Evolutionary conservation across 2,888 invertebrate genomes (phyloP).

Genomic region (Tetheella fluctuosa): DNA sequence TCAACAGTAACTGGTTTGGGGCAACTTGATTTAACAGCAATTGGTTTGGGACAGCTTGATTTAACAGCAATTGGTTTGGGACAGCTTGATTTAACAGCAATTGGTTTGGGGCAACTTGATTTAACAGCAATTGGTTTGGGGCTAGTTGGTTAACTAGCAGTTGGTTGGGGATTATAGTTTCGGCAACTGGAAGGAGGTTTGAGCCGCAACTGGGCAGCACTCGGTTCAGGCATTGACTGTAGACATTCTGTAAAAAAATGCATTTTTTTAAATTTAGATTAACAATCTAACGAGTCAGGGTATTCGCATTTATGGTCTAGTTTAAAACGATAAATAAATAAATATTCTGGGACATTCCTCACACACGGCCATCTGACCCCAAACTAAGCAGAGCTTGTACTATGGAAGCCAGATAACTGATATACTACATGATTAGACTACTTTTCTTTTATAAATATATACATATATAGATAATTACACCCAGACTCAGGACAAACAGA

Average conservation of each 20-base stretch:
- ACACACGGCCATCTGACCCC: too few species aligned
- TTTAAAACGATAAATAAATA: too few species aligned
- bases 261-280: not conserved
- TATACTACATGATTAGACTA: too few species aligned
- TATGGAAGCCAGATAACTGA: too few species aligned
- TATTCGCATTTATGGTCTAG: too few species aligned
- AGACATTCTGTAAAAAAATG: conserved; percentile 46
- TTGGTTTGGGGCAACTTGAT: conserved; percentile 25
- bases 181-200: conserved; percentile 41
- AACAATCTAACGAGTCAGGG: too few species aligned
- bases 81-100: conserved; percentile 33
- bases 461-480: too few species aligned
- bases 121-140: conserved; percentile 27
- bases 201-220: conserved; percentile 41
- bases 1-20: conserved; percentile 9
- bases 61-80: conserved; percentile 28
- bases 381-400: too few species aligned
- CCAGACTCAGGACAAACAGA: too few species aligned
- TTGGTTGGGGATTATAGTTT: conserved; percentile 28
- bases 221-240: conserved; percentile 55
- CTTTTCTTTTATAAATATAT: too few species aligned
- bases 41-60: conserved; percentile 43
- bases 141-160: conserved; percentile 33
- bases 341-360: too few species aligned
- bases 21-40: conserved; percentile 29